Evolutionary conservation across 2,113 vertebrate species (phyloP).

Genomic region (Vicugna pacos): DNA sequence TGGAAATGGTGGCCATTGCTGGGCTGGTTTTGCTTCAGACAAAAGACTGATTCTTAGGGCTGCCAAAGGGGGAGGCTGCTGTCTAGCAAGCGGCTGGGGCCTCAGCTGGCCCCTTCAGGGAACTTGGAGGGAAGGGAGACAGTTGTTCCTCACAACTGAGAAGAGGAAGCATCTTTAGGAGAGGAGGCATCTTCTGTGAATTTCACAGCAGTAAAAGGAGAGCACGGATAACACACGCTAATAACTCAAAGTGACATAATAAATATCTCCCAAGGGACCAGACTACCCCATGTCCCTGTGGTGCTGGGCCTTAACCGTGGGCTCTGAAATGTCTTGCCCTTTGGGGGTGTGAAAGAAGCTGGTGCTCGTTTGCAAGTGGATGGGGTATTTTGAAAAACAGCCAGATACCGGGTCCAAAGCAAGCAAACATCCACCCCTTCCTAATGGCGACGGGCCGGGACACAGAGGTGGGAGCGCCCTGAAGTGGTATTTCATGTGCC

Average conservation of each 20-base stretch:
- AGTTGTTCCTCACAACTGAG: not conserved
- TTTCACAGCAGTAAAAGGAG: not conserved
- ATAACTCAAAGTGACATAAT: not conserved
- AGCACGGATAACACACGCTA: not conserved
- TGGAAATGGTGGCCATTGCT: not conserved
- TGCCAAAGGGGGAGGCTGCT: not conserved
- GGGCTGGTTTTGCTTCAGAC: not conserved
- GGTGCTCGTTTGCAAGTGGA: not conserved
- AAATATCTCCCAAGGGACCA: not conserved
- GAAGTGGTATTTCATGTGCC: not conserved
- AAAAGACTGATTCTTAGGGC: not conserved
- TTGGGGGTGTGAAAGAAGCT: not conserved
- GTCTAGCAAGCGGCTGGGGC: not conserved
- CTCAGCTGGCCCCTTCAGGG: not conserved
- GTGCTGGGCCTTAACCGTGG: not conserved
- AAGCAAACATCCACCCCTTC: not conserved
- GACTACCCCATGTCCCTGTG: not conserved
- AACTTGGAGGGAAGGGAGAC: not conserved
- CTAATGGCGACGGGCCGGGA: not conserved
- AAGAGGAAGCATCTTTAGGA: not conserved
- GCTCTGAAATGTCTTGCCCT: not conserved
- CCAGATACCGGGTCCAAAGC: not conserved
- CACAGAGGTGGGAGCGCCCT: not conserved
- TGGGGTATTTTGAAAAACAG: not conserved
- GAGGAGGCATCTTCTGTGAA: not conserved